phyloP scores from a whole-genome alignment of 2,113 vertebrate species.

The Puma concolor region DNA sequence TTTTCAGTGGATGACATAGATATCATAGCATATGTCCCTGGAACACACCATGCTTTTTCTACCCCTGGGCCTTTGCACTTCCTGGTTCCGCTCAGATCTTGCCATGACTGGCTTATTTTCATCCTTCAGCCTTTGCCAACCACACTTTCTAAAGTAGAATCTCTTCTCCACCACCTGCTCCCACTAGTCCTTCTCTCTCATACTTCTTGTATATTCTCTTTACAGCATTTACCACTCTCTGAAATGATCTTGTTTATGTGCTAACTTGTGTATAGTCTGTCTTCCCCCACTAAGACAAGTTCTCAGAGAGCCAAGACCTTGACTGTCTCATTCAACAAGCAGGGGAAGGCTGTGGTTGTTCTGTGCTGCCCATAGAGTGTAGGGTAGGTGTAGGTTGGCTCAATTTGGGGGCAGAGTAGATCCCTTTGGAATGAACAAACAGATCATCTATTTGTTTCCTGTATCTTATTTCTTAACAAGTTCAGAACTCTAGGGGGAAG shows the following conservation, averaged over 20 bases:
- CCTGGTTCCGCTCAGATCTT: neutral
- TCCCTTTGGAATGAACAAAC: neutral
- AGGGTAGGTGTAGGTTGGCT: neutral
- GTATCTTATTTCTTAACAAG: neutral
- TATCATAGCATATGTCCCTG: neutral
- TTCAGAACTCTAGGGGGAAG: neutral
- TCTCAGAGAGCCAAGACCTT: neutral
- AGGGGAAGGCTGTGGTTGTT: neutral
- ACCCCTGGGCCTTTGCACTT: conserved; percentile 28
- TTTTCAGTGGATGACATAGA: neutral
- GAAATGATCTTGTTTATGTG: neutral
- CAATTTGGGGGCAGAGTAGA: neutral
- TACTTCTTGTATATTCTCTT: neutral
- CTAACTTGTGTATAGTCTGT: neutral
- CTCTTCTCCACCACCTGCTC: neutral
- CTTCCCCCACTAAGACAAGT: neutral
- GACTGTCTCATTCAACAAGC: neutral
- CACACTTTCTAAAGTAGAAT: neutral
- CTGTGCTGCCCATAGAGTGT: neutral
- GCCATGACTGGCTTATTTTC: neutral
- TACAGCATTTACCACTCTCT: neutral
- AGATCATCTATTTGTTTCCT: neutral
- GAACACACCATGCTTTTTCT: neutral
- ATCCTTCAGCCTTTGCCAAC: neutral
- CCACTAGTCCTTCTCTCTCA: neutral